Evolutionary conservation across 1,140 invertebrate genomes (phyloP), one percentile per base, ranked within the genome.

Genomic region (Pissodes strobi): DNA sequence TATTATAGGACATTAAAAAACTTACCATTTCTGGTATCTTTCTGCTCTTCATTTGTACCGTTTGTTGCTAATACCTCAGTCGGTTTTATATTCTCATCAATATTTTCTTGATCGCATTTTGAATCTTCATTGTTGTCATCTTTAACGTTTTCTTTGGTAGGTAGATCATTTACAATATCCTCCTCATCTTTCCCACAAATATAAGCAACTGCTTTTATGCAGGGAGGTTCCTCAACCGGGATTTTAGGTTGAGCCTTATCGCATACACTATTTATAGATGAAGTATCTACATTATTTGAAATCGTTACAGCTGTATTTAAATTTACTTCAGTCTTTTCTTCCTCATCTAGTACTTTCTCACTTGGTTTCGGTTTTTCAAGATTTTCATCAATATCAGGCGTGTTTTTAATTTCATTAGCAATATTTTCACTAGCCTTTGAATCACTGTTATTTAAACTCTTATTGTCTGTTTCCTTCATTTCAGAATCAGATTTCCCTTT

Each of bases 171-270:
- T 10, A 22, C 10, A 41, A 12, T 19, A 43, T 59, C 30, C 17
- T 53, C 51, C 13, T 63, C 51, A 25, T 41, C 58, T 53, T 61
- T 48, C 17, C 68, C 68, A 45, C 61, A 67, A 13, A 57, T 27
- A 46, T 70, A 70, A 9, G 68, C 68, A 37, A 60, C 52, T 45
- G 66, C 71, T 49, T 72, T 67, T 12, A 69, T 15, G 55, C 68
- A 71, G 8, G 10, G 9, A 25, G 64, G 41, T 64, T 74, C 66
- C 17, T 30, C 17, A 17, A 59, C 68, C 21, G 57, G 55, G 15
- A 52, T 5, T 49, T 34, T 27, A n/a, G 21, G 6, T 53, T 38
- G 10, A 12, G 63, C 39, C 12, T 22, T 15, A 37, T 55, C 45
- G 10, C 15, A 13, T 10, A 8, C 41, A 13, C n/a, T 25, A 51